Base-by-base conservation (phyloP, 64 coral and sea anemone species). In the Cladopsammia gracilis region DNA sequence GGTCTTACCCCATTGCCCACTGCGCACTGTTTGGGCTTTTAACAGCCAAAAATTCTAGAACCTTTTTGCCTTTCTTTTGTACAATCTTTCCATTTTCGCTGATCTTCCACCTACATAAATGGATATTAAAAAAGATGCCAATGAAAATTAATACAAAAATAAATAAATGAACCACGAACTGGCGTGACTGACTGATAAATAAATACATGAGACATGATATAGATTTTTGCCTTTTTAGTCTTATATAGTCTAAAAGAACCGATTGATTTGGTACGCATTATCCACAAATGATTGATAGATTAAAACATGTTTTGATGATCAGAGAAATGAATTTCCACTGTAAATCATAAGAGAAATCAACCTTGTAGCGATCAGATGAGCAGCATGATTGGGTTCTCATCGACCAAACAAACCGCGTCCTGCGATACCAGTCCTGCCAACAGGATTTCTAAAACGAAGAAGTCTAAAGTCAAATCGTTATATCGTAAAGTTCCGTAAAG, bases 311-410 rank as follows among this genome's bases (percentile, higher is more conserved):
- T 11, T 54, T 6, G 6, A 11, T 54, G 52, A 6, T 11, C 6
- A 8, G 11, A 11, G 52, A 0, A 8, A 8, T 54, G 6, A 6
- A 54, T 54, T 54, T 54, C 6, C 52, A 54, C 52, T 54, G 11
- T 11, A 8, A 8, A 54, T 54, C 11, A 54, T 11, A 54, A 54
- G 11, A 54, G 52, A 54, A 6, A 34, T n/a, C 12, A 22, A 91
- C 89, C 89, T 57, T 70, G 89, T 83, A 46, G 73, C 20, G 1
- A 91, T 23, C 26, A 77, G 7, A 44, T 53, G 43, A 48, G 24
- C 50, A 3, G 50, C 25, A 25, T 83, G 89, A 72, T 91, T 91
- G 19, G 89, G 78, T 48, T 78, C 89, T 78, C 89, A 91, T 51
- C 79, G 78, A 58, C 52, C 78, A 71, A 91, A 23, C n/a, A 83